A percentile compares a stretch with the other conserved stretches of the same genome.
Evolutionary conservation across 2,797 vertebrate genomes (phyloP).

Genomic region (Nyctalus aviator): DNA sequence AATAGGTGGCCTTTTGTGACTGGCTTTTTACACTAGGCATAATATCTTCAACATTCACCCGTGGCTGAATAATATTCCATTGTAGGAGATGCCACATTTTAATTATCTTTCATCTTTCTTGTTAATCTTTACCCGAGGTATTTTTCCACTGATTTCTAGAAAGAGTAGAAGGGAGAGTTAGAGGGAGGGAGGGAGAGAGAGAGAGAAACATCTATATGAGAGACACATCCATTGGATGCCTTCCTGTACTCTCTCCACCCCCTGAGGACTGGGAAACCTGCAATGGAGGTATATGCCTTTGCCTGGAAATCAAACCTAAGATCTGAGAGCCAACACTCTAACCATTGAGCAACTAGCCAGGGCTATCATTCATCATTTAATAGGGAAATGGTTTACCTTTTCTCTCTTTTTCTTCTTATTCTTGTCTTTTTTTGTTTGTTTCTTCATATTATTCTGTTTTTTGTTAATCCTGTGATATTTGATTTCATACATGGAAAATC

Average conservation of each 20-base stretch:
- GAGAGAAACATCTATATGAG: too few species aligned
- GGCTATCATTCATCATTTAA: background rate
- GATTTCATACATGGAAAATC: background rate
- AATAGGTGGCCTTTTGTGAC: background rate
- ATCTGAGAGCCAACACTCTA: too few species aligned
- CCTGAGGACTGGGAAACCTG: too few species aligned
- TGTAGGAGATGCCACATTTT: background rate
- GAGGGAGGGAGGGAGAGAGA: too few species aligned
- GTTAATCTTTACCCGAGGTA: too few species aligned
- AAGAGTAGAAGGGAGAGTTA: too few species aligned
- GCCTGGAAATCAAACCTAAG: too few species aligned
- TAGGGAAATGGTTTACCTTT: background rate
- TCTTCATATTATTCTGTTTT: background rate
- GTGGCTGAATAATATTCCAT: background rate
- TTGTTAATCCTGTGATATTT: constrained; percentile 27
- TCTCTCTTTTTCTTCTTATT: background rate
- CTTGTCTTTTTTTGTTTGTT: background rate
- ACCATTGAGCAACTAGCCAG: too few species aligned
- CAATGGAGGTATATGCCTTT: too few species aligned
- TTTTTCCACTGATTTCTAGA: too few species aligned
- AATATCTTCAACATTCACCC: background rate
- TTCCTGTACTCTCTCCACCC: too few species aligned
- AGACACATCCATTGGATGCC: too few species aligned
- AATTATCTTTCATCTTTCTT: background rate
- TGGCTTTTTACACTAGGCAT: background rate